Conservation (phyloP, 2,113 vertebrate genomes). For the Dipodomys ordii region DNA sequence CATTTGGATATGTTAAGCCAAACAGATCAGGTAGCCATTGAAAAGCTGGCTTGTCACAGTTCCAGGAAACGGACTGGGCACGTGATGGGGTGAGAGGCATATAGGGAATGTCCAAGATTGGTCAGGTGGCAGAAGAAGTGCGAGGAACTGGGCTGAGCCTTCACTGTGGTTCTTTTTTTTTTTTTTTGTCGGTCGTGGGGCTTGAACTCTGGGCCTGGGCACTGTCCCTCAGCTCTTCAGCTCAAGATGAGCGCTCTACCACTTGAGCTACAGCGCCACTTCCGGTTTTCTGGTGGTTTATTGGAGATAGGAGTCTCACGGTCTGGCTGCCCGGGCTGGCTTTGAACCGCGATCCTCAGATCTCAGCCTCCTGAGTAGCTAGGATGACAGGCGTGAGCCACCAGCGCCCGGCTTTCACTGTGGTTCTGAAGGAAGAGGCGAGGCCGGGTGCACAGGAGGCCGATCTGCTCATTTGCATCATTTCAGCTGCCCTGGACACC, state of each 20-base stretch:
- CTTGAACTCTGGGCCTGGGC: too few species aligned
- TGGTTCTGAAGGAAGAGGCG: neutral
- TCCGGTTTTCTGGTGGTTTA: too few species aligned
- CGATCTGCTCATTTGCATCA: neutral
- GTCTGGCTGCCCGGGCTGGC: too few species aligned
- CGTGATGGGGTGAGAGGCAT: accelerated
- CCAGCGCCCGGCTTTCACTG: too few species aligned
- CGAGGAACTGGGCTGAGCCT: accelerated
- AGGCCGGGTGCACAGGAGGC: neutral
- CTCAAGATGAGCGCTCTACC: too few species aligned
- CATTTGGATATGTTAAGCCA: neutral
- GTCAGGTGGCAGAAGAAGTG: neutral
- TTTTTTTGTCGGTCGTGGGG: too few species aligned
- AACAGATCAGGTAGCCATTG: neutral
- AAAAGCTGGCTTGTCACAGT: neutral
- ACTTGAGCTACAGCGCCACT: too few species aligned
- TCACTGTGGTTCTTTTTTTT: neutral
- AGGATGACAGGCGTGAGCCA: too few species aligned
- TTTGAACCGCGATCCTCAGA: too few species aligned
- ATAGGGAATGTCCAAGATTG: accelerated
- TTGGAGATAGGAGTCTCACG: too few species aligned
- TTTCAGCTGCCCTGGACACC: neutral
- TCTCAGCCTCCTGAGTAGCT: too few species aligned
- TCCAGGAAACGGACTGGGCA: neutral
- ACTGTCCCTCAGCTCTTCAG: too few species aligned